A percentile compares a stretch with the other conserved stretches of the same genome.
These are phyloP conservation scores for Bilobella aurantiaca DNA, from an alignment of 1,140 invertebrate genomes.

Conservation along the genomic window DNA sequence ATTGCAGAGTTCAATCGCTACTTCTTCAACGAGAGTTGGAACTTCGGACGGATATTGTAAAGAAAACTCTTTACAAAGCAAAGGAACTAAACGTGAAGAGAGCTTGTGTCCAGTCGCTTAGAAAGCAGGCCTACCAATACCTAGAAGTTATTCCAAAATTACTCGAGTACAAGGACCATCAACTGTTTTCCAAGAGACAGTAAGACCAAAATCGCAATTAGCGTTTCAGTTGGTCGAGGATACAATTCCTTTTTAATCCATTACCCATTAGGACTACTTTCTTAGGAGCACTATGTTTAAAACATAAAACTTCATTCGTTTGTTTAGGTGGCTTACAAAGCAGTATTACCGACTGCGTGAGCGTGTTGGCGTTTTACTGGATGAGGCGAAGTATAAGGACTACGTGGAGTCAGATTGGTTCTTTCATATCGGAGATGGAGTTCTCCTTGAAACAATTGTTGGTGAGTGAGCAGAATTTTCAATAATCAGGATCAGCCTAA, in stretches of 20 bases:
- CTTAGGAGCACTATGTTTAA: background rate
- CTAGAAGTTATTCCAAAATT: background rate
- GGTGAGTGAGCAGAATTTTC: background rate
- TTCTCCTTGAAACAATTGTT: background rate
- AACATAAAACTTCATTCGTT: background rate
- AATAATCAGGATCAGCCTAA: background rate
- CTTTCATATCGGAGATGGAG: slow-evolving; percentile 2
- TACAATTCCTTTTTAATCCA: too few relatives aligned
- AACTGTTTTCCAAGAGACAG: background rate
- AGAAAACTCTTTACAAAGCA: background rate
- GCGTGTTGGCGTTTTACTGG: background rate
- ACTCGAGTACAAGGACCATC: background rate
- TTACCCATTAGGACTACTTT: too few relatives aligned
- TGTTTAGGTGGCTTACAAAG: background rate
- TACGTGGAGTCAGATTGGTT: background rate
- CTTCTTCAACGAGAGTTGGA: background rate
- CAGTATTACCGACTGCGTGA: background rate
- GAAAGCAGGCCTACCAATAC: background rate
- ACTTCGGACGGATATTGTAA: background rate
- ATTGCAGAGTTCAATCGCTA: background rate
- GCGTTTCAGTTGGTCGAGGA: background rate
- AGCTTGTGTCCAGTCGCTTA: background rate
- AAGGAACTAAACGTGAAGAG: background rate
- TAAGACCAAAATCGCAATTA: background rate
- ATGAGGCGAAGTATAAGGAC: background rate